Conservation (phyloP, 2,888 invertebrate species). For the Andricus curvator region DNA sequence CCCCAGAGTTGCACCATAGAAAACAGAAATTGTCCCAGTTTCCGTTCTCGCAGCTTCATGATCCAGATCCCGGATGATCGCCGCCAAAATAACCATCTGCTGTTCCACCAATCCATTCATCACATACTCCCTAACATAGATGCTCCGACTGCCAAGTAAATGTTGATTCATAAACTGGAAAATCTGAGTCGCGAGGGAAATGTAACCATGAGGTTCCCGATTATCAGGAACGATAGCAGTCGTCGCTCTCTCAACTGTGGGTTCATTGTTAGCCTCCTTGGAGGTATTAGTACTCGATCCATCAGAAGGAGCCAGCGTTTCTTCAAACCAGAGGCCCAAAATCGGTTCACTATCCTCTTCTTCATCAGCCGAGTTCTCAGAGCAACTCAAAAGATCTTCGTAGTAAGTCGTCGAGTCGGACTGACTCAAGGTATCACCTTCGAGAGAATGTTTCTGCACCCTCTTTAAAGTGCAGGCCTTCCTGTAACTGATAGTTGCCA, state of each 20-base stretch:
- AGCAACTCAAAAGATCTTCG: slow-evolving; percentile 95
- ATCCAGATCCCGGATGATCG: slow-evolving; percentile 94
- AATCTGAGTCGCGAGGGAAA: slow-evolving; percentile 91
- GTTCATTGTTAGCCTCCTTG: slow-evolving; percentile 79
- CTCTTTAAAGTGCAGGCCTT: slow-evolving; percentile 93
- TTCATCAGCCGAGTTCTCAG: slow-evolving; percentile 93
- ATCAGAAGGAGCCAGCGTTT: slow-evolving; percentile 91
- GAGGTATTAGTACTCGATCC: slow-evolving; percentile 81
- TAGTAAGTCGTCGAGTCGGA: slow-evolving; percentile 98
- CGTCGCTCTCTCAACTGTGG: slow-evolving; percentile 79
- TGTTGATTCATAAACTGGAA: slow-evolving; percentile 92
- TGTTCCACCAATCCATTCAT: slow-evolving; percentile 89
- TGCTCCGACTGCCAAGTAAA: slow-evolving; percentile 86
- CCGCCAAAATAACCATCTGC: slow-evolving; percentile 92
- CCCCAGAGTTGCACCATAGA: slow-evolving; percentile 87
- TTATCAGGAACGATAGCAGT: slow-evolving; percentile 86
- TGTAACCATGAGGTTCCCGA: slow-evolving; percentile 89
- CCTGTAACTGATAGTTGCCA: slow-evolving; percentile 93
- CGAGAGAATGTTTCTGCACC: slow-evolving; percentile 89
- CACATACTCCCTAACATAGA: slow-evolving; percentile 84
- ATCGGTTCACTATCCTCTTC: slow-evolving; percentile 91
- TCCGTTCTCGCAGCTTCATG: slow-evolving; percentile 92
- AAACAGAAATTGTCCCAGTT: slow-evolving; percentile 86
- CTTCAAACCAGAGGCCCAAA: slow-evolving; percentile 96
- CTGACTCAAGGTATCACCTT: slow-evolving; percentile 90